Conservation (phyloP, 2,888 invertebrate species). For the Capitulum mitella region DNA sequence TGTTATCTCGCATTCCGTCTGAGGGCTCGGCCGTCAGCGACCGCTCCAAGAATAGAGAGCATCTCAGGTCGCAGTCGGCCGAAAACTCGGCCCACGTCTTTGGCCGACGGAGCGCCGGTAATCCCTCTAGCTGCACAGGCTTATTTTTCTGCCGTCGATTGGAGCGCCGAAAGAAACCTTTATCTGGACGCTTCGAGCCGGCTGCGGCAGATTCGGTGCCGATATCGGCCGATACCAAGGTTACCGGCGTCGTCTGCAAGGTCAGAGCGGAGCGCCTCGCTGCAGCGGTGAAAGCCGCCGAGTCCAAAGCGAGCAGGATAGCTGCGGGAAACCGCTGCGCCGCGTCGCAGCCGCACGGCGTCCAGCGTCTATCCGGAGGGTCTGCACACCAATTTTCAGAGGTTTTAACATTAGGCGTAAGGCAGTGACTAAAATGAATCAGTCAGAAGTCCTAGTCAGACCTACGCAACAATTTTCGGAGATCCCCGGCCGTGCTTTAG, state of each 20-base stretch:
- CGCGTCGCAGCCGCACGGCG: no score
- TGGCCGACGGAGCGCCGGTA: not conserved
- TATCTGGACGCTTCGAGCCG: not conserved
- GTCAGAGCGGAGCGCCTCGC: not conserved
- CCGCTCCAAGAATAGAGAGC: not conserved
- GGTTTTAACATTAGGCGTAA: no score
- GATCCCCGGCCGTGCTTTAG: no score
- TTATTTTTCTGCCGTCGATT: not conserved
- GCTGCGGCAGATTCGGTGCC: not conserved
- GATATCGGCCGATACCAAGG: not conserved
- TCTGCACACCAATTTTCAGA: no score
- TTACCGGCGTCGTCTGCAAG: not conserved
- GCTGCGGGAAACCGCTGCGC: no score
- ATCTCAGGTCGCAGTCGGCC: not conserved
- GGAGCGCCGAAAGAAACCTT: not conserved
- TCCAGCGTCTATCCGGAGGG: no score
- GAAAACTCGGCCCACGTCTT: not conserved
- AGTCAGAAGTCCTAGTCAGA: no score
- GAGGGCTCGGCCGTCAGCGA: not conserved
- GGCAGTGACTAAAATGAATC: no score
- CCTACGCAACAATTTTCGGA: no score
- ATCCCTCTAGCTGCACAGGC: not conserved
- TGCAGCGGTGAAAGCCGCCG: no score
- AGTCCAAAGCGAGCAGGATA: no score
- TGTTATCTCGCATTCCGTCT: no score